These are phyloP conservation scores for Ctenosaura bakeri DNA, from an alignment of 2,797 vertebrate species.

Conservation along the genomic window DNA sequence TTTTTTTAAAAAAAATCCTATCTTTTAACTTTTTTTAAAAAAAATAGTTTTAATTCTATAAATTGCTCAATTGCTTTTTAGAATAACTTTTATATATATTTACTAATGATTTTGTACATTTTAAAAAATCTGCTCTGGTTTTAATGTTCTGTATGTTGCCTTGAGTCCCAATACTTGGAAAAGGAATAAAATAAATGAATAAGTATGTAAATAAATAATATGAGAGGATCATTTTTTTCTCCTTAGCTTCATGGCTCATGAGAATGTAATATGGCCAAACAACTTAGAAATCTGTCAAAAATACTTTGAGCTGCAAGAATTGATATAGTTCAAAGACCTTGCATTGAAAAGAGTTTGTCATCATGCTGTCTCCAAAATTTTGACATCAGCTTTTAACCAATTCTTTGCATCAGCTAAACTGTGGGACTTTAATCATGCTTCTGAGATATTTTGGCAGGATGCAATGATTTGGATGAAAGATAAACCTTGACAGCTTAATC, in stretches of 20 bases:
- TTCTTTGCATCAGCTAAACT: slow-evolving; percentile 61
- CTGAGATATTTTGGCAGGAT: slow-evolving; percentile 35
- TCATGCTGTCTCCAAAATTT: slow-evolving; percentile 65
- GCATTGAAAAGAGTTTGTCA: slow-evolving; percentile 66
- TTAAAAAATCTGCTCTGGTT: too few species aligned
- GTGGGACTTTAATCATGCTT: slow-evolving; percentile 34
- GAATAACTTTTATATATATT: too few species aligned
- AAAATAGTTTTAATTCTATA: too few species aligned
- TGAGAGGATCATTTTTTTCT: slow-evolving; percentile 51
- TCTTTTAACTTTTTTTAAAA: too few species aligned
- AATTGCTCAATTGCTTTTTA: too few species aligned
- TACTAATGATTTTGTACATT: too few species aligned
- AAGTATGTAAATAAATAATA: too few species aligned
- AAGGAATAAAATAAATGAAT: too few species aligned
- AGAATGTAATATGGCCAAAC: slow-evolving; percentile 59
- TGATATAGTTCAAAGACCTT: slow-evolving; percentile 56
- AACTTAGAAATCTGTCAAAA: slow-evolving; percentile 70
- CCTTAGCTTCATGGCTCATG: slow-evolving; percentile 65
- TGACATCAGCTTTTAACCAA: slow-evolving; percentile 62
- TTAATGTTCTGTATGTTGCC: too few species aligned
- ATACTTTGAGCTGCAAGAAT: slow-evolving; percentile 55
- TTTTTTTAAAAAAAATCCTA: too few species aligned
- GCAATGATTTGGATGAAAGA: slow-evolving; percentile 38
- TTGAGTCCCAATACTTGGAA: too few species aligned
- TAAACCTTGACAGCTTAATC: not conserved